These are phyloP conservation scores for Harpalus rubripes DNA, from an alignment of 2,888 invertebrate genomes.

Conservation along the genomic window DNA sequence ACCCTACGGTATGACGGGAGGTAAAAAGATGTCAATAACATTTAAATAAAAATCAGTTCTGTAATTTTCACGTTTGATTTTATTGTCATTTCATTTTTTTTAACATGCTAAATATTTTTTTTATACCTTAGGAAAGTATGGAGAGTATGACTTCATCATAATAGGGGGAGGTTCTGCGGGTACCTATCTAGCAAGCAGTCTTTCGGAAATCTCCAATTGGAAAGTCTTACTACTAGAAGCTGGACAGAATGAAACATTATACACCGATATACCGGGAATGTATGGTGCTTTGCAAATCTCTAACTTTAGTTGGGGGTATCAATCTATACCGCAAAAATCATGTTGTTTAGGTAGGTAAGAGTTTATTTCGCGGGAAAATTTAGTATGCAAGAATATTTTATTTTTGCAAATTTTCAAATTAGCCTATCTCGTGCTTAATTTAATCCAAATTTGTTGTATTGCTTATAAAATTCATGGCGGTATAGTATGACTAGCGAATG, in stretches of 20 bases:
- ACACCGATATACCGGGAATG: conserved; percentile 73
- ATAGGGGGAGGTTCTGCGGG: conserved; percentile 73
- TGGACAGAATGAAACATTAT: conserved; percentile 68
- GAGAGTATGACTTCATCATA: conserved; percentile 72
- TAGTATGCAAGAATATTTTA: too few relatives aligned
- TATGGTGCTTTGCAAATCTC: conserved; percentile 74
- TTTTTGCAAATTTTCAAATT: too few relatives aligned
- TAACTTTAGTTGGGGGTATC: conserved; percentile 76
- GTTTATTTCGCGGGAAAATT: too few relatives aligned
- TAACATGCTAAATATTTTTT: background rate
- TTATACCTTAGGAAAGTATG: conserved; percentile 67
- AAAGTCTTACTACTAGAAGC: conserved; percentile 73
- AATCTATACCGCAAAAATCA: conserved; percentile 74
- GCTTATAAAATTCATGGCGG: too few relatives aligned
- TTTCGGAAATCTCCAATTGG: conserved; percentile 73
- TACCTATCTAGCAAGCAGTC: conserved; percentile 75
- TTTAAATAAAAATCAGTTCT: too few relatives aligned
- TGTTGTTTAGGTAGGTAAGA: conserved; percentile 70
- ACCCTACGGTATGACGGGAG: too few relatives aligned
- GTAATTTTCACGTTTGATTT: background rate
- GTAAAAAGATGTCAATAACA: too few relatives aligned
- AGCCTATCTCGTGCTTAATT: too few relatives aligned
- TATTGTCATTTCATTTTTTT: background rate
- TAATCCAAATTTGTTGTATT: too few relatives aligned
- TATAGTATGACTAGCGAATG: too few relatives aligned